Base-by-base conservation (phyloP, 2,797 vertebrate genomes). In the Serranus cabrilla region DNA sequence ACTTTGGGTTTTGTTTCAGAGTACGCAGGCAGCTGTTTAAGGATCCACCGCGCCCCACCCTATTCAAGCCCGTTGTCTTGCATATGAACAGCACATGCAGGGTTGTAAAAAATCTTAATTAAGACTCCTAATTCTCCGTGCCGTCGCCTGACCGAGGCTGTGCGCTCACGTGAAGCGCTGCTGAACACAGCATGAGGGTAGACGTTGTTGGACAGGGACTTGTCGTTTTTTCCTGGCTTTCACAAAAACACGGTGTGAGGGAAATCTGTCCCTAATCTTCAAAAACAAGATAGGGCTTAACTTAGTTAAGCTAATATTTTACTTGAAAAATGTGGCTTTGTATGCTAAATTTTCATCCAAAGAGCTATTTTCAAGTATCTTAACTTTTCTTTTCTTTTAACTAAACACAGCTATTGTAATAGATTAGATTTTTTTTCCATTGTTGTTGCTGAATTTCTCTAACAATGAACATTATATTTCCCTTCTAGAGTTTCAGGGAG, bases 21-120 rank as follows among this genome's bases (percentile, higher is more conserved):
- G 80, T 34, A 34, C 8, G 34, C 56, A 45, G 76, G 90, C 91
- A 94, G 92, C 90, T 92, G 91, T 84, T 93, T 91, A 91, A 89
- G 64, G 76, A 88, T 77, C 80, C 81, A 81, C 79, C 84, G 2
- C 64, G 25, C 83, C 75, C 86, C 88, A 0, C 77, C 82, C 81
- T 12, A 16, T 73, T 83, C 87, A 82, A 65, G 87, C 72, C 83
- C 56, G 60, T 91, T 92, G 90, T 93, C 89, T 92, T 27, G 83
- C 84, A 86, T 83, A 91, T 82, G 88, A 89, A 89, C 84, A 91
- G 90, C 91, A 83, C 93, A 94, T 89, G 89, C 91, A 81, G 88
- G 81, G 89, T 89, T 90, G 89, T 90, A 87, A 83, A 90, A 93
- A 90, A 91, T 92, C 93, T 95, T 94, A 94, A 95, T 95, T 93